A percentile compares a stretch with the other conserved stretches of the same genome.
phyloP scores from a whole-genome alignment of 1,140 invertebrate genomes.

The Papilio polytes region DNA sequence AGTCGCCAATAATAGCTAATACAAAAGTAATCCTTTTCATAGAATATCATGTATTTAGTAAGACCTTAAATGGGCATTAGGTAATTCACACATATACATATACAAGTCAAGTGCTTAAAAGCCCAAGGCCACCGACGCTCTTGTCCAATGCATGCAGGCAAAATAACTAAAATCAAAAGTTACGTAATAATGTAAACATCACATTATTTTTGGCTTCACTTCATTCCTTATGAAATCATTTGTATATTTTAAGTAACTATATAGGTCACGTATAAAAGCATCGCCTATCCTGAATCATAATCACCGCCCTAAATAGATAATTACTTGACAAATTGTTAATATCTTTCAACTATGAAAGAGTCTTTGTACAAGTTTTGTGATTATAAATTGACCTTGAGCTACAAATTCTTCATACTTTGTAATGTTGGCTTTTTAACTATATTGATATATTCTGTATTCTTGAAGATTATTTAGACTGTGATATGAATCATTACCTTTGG shows the following conservation, averaged over 20 bases:
- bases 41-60: neutral
- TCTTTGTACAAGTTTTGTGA: neutral
- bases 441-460: too few relatives aligned
- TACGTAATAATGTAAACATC: slow-evolving; percentile 9
- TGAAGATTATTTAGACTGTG: too few relatives aligned
- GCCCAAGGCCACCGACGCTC: too few relatives aligned
- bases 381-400: neutral
- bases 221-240: slow-evolving; percentile 17
- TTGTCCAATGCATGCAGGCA: neutral
- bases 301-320: slow-evolving; percentile 14
- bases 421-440: too few relatives aligned
- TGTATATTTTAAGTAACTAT: neutral
- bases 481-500: too few relatives aligned
- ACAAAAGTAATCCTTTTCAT: too few relatives aligned
- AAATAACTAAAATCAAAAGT: neutral
- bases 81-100: too few relatives aligned
- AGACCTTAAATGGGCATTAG: too few relatives aligned
- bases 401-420: neutral
- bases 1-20: too few relatives aligned
- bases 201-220: neutral
- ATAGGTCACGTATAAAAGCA: slow-evolving; percentile 19
- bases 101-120: too few relatives aligned
- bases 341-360: neutral
- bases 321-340: neutral
- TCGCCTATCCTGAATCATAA: neutral